These are phyloP conservation scores for Eriocheir sinensis DNA, from an alignment of 1,140 invertebrate genomes.

Conservation along the genomic window DNA sequence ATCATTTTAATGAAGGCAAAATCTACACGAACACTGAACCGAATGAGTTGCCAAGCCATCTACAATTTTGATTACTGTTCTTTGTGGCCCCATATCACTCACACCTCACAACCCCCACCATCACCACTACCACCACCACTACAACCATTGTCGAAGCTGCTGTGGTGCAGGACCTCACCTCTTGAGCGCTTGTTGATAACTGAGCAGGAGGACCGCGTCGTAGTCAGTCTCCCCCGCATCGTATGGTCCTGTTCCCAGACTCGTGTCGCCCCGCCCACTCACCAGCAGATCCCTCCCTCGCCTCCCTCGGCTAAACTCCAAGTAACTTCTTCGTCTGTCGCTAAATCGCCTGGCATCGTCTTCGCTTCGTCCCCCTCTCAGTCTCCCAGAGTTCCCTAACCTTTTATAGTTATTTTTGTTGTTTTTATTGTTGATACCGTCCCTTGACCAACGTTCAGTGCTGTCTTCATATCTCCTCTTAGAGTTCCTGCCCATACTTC, in stretches of 20 bases:
- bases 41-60: not conserved
- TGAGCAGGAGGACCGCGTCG: not conserved
- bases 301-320: not conserved
- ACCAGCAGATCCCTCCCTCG: not conserved
- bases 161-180: conserved; percentile 25
- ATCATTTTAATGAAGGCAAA: not conserved
- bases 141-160: not conserved
- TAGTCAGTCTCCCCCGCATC: not conserved
- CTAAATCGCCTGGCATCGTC: not conserved
- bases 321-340: conserved; percentile 7
- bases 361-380: not conserved
- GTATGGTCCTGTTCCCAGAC: not conserved
- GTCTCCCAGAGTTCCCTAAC: not conserved
- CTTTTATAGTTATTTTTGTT: not conserved
- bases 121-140: not conserved
- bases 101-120: not conserved
- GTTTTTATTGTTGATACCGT: not conserved
- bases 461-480: not conserved
- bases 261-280: not conserved
- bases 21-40: not conserved
- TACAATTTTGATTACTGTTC: not conserved
- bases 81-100: not conserved
- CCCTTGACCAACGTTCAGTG: not conserved
- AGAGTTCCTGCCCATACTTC: not conserved
- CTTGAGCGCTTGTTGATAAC: not conserved